phyloP scores from a whole-genome alignment of 2,797 vertebrate genomes.

The Clarias fuscus region DNA sequence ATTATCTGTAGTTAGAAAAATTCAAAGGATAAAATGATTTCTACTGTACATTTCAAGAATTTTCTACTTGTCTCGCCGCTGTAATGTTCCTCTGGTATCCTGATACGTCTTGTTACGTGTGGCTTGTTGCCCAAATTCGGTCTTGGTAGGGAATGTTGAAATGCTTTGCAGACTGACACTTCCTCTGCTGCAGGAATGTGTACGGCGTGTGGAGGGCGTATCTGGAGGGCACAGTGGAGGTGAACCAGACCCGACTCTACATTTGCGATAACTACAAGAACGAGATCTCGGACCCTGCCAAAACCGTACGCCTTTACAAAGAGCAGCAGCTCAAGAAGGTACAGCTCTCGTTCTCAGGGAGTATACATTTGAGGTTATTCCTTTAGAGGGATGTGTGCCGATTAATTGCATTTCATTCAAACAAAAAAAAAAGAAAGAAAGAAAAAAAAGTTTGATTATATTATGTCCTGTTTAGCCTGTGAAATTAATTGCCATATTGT shows the following conservation, averaged over 20 bases:
- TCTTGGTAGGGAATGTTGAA: neutral
- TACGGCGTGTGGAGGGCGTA: conserved; percentile 96
- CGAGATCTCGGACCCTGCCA: conserved; percentile 91
- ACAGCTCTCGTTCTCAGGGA: neutral
- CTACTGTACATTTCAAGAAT: too few species aligned
- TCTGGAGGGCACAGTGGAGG: conserved; percentile 92
- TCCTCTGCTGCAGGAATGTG: conserved; percentile 81
- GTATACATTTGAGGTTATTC: neutral
- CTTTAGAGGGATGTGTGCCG: neutral
- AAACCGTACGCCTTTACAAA: conserved; percentile 90
- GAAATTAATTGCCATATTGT: neutral
- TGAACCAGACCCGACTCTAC: conserved; percentile 93
- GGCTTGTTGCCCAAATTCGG: neutral
- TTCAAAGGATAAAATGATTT: too few species aligned
- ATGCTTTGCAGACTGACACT: neutral
- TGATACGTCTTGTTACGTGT: neutral
- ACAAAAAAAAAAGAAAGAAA: neutral
- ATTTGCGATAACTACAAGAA: conserved; percentile 96
- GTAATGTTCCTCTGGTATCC: neutral
- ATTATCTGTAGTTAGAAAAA: too few species aligned
- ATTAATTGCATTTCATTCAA: neutral
- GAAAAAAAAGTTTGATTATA: neutral
- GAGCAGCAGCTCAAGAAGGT: conserved; percentile 97
- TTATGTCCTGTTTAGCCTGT: neutral
- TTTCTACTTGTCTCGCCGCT: too few species aligned